Base-by-base conservation (phyloP, 2,113 vertebrate genomes). In the Pseudorhombus dupliciocellatus region DNA sequence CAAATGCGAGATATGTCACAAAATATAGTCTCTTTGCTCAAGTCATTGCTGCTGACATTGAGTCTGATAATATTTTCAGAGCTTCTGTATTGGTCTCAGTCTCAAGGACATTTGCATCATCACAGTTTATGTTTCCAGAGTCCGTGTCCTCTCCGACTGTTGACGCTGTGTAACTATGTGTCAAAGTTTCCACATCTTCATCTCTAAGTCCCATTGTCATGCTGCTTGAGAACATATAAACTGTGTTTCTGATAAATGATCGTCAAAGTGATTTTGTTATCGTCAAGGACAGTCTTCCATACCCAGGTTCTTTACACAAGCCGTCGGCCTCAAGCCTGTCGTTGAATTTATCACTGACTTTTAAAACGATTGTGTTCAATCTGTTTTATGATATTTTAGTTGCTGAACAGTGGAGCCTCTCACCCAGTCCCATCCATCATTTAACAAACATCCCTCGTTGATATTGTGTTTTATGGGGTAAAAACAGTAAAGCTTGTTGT, bases 351-450 rank as follows among this genome's bases (percentile, higher is more conserved):
- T 34, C 28, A 8, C 4, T 40, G 42, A 12, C 10, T 37, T 12
- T 34, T 31, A 1, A 30, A 53, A 67, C 20, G 10, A 34, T 15
- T 48, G 28, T 62, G 1, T 8, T 55, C 18, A 56, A 10, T 25
- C 21, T 20, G 30, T 24, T 61, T 9, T 22, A 12, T 55, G 7
- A 26, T 31, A 21, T 65, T 40, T 40, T 12, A 12, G 34, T 11
- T 10, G 11, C 10, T 37, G 10, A 37, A 12, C 11, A 7, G 7
- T 22, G 9, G 56, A 22, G 7, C 20, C 20, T 20, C 7, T 40
- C 28, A 57, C 52, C 20, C 40, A 37, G 73, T 50, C 15, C 51
- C 18, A 7, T 64, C 11, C 42, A 40, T 69, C 15, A 22, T 76
- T 63, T 50, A 22, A 16, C 42, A 46, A 46, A 46, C 18, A 46